These are phyloP conservation scores for Stichopus horrens DNA, from an alignment of 53 echinoderm and acorn worm species.

Conservation along the genomic window DNA sequence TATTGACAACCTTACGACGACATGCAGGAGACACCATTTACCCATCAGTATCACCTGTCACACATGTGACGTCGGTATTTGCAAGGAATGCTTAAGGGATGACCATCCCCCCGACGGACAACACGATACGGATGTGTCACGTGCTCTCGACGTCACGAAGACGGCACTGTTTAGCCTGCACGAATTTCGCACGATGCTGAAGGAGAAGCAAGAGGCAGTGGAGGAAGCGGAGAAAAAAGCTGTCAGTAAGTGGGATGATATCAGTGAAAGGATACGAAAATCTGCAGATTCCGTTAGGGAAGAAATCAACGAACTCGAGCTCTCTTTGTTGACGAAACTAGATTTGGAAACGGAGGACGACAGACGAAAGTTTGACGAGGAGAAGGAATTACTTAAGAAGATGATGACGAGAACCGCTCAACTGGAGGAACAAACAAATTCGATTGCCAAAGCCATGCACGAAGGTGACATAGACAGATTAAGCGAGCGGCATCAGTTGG, in stretches of 20 bases:
- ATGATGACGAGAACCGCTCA: not conserved
- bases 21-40: not conserved
- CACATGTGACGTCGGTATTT: conserved; percentile 20
- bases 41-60: not conserved
- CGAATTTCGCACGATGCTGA: not conserved
- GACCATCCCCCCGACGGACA: not conserved
- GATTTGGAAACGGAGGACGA: not conserved
- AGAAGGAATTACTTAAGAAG: not conserved
- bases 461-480: not conserved
- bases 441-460: not conserved
- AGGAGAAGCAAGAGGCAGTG: not conserved
- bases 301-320: conserved; percentile 4
- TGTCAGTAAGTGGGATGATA: not conserved
- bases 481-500: not conserved
- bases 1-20: not conserved
- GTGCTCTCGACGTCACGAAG: not conserved
- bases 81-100: conserved; percentile 1
- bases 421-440: not conserved
- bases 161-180: not conserved
- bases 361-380: not conserved
- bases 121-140: conserved; percentile 10
- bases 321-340: not conserved
- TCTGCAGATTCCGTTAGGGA: conserved; percentile 14
- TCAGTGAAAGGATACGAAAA: not conserved
- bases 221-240: not conserved